Percentiles rank a stretch among this genome's conserved stretches.
Evolutionary conservation across 2,797 vertebrate species (phyloP).

Genomic region (Halcyon badia): DNA sequence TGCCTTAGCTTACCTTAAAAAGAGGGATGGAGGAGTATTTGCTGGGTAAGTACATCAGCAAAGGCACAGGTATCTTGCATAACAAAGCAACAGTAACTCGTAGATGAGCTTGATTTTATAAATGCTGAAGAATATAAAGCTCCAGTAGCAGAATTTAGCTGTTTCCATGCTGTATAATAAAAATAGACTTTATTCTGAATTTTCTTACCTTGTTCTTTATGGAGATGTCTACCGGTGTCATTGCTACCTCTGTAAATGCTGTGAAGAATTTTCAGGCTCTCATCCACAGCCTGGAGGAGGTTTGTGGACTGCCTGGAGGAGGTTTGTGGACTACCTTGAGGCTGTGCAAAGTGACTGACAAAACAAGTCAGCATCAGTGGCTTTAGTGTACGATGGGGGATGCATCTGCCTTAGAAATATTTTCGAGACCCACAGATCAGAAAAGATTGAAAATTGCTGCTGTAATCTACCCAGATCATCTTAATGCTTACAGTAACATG

Average conservation of each 20-base stretch:
- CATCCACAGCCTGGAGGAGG: neutral
- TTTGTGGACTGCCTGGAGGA: neutral
- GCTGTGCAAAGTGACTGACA: neutral
- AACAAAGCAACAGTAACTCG: neutral
- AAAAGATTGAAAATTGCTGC: conserved; percentile 12
- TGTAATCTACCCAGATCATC: conserved; percentile 5
- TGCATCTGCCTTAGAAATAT: neutral
- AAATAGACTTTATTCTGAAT: neutral
- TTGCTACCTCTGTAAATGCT: neutral
- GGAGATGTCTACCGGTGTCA: neutral
- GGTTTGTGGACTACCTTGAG: neutral
- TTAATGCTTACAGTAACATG: neutral
- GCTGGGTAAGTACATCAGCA: neutral
- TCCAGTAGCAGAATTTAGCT: neutral
- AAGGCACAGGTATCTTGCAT: neutral
- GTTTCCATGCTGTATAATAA: neutral
- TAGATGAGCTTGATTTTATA: neutral
- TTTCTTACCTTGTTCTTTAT: neutral
- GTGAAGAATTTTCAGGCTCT: neutral
- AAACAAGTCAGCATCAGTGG: neutral
- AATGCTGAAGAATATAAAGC: neutral
- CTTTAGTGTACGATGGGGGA: neutral
- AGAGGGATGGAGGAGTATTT: neutral
- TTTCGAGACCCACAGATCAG: neutral
- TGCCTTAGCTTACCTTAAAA: conserved; percentile 24